These are phyloP conservation scores for Hypsibius dujardini DNA, from an alignment of 1,140 invertebrate genomes.

Conservation along the genomic window DNA sequence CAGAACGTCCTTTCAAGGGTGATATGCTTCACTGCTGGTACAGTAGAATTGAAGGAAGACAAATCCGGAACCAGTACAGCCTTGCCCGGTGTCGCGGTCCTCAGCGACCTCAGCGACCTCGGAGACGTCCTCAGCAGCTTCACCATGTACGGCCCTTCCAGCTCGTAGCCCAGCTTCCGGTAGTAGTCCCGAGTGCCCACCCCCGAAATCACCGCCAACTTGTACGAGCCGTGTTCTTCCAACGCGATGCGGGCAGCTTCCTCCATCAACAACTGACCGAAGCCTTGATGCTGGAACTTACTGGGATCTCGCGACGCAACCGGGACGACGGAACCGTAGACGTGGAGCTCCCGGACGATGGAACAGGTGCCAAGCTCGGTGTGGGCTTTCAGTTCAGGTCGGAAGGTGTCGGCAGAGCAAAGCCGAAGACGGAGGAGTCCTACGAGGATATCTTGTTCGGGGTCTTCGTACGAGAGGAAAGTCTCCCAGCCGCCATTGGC, in stretches of 20 bases:
- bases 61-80: not conserved
- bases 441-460: slow-evolving; percentile 86
- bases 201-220: slow-evolving; percentile 92
- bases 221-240: slow-evolving; percentile 76
- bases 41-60: too few relatives aligned
- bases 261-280: slow-evolving; percentile 92
- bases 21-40: not conserved
- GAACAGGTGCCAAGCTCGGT: slow-evolving; percentile 49
- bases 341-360: slow-evolving; percentile 87
- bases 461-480: slow-evolving; percentile 94
- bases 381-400: slow-evolving; percentile 51
- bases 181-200: slow-evolving; percentile 95
- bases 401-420: slow-evolving; percentile 63
- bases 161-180: slow-evolving; percentile 83
- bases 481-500: slow-evolving; percentile 98
- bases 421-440: slow-evolving; percentile 80
- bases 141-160: slow-evolving; percentile 96
- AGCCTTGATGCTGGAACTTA: slow-evolving; percentile 97
- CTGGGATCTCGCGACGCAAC: slow-evolving; percentile 78
- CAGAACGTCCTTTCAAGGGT: not conserved
- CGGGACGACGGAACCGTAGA: slow-evolving; percentile 89
- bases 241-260: slow-evolving; percentile 87
- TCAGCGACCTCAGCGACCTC: too few relatives aligned
- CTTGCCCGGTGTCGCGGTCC: not conserved
- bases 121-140: slow-evolving; percentile 37